Evolutionary conservation across 2,113 vertebrate genomes (phyloP), one percentile per base, ranked within the genome.

Genomic region (Stictonetta naevosa): DNA sequence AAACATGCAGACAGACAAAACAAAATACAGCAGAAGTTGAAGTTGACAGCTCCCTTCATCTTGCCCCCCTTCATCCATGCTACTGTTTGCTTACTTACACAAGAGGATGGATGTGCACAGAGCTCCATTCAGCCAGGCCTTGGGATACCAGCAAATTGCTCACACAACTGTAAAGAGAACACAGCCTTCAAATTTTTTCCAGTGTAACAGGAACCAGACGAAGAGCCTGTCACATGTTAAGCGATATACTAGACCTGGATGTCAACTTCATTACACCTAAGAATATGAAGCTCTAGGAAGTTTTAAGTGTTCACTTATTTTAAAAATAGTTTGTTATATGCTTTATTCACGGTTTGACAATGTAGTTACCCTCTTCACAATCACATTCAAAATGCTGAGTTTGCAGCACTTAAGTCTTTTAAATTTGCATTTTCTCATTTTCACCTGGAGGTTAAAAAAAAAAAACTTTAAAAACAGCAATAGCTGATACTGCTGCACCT

Each of bases 391-490:
- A 42, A 69, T 71, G 78, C 88, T 83, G 60, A 73, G 59, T 73
- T 5, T 60, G 75, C 72, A 92, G 91, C 81, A 74, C 69, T 76
- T 42, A 73, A 88, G 66, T 55, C 85, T 86, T 36, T 91, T 28
- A 84, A 92, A 84, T 88, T 71, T 91, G 75, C 8, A 33, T 96
- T 95, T 89, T 92, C 36, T 93, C n/a, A 46, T 67, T 96, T 93
- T 88, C 59, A 95, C 81, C 83, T 91, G 87, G 88, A 96, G 91
- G 83, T 93, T 95, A 94, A 93, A 96, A 94, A 86, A 93, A 96
- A 86, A 93, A 96, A 64, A 60, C 83, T 80, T 86, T 15, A 81
- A 83, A 77, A 18, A 13, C 83, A 94, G 78, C 86, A 68, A 62
- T 0, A 83, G 79, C 91, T 83, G 77, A 36, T 56, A 64, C 68